Evolutionary conservation across 2,888 invertebrate genomes (phyloP), one percentile per base, ranked within the genome.

Genomic region (Scelioninae gen. 2): DNA sequence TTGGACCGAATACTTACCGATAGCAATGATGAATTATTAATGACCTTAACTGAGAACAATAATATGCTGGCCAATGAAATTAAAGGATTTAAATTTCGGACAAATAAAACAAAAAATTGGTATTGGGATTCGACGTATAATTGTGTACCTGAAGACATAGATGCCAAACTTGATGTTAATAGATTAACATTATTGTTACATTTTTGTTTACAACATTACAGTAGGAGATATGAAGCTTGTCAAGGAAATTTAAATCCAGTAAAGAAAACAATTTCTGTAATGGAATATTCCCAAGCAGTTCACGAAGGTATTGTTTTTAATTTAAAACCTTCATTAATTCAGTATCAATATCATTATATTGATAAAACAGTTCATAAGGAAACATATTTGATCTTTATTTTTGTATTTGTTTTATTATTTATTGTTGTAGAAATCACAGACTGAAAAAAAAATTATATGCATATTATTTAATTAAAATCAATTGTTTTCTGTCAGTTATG

Each of bases 201-300:
- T 76, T 86, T 88, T 74, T 82, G 86, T 2, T 71, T 81, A 1
- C 79, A 84, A 28, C 69, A 79, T 52, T 63, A 75, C n/a, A 31
- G 0, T 10, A 5, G 19, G 10, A 25, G 6, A 25, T 6, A 31
- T 31, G 5, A 4, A 4, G 2, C 9, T 31, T 2, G 9, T 9
- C 5, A 31, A 31, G 9, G 9, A 9, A 9, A 6, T 9, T 5
- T 31, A 2, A 31, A 31, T 7, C 31, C 10, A 31, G 9, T 2
- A 7, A 31, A 37, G 2, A 60, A 9, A 2, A 7, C 2, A 45
- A 73, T 89, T 76, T 86, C 88, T n/a, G 87, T 88, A 7, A 2
- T 6, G 4, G 85, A 88, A 76, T 90, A 89, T 82, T 90, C 90
- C 0, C 84, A 83, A 39, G 88, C 87, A 2, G 87, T 89, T 55